A percentile compares a stretch with the other conserved stretches of the same genome.
Conservation (phyloP, 2,888 invertebrate species). For the Ennomos quercinarius region DNA sequence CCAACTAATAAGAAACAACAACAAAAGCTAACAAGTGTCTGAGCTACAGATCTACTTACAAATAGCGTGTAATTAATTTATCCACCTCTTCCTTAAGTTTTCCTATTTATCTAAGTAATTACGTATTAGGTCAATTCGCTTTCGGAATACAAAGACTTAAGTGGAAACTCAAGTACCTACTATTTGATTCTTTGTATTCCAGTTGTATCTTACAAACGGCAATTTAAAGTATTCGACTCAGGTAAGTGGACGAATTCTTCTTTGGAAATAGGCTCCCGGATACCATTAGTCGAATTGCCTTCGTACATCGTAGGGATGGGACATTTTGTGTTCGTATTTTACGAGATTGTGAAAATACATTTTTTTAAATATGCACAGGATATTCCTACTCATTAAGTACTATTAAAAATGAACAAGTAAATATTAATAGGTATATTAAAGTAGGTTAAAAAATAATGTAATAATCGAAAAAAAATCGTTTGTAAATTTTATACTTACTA, state of each 20-base stretch:
- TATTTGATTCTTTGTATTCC: neutral
- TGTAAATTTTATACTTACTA: too few species aligned
- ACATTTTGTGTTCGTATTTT: constrained; percentile 5
- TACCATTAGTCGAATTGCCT: constrained; percentile 9
- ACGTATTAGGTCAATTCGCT: constrained; percentile 20
- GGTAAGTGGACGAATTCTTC: constrained; percentile 12
- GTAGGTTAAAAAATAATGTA: too few species aligned
- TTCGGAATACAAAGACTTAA: constrained; percentile 11
- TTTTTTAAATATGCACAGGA: neutral
- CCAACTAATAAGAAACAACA: neutral
- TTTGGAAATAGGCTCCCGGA: constrained; percentile 7
- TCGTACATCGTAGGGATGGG: constrained; percentile 3
- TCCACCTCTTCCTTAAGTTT: constrained; percentile 16
- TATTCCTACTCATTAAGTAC: too few species aligned
- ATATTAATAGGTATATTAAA: too few species aligned
- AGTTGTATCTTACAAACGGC: neutral
- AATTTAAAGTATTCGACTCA: constrained; percentile 16
- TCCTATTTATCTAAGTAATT: constrained; percentile 23
- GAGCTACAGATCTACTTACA: constrained; percentile 9
- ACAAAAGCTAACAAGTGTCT: constrained; percentile 5
- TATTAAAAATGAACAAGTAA: too few species aligned
- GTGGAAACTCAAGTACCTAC: too few species aligned
- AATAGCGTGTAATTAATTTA: constrained; percentile 24
- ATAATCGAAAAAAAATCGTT: too few species aligned
- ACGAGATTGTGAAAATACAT: neutral